phyloP scores from a whole-genome alignment of 2,113 vertebrate genomes.

The Oplegnathus fasciatus region DNA sequence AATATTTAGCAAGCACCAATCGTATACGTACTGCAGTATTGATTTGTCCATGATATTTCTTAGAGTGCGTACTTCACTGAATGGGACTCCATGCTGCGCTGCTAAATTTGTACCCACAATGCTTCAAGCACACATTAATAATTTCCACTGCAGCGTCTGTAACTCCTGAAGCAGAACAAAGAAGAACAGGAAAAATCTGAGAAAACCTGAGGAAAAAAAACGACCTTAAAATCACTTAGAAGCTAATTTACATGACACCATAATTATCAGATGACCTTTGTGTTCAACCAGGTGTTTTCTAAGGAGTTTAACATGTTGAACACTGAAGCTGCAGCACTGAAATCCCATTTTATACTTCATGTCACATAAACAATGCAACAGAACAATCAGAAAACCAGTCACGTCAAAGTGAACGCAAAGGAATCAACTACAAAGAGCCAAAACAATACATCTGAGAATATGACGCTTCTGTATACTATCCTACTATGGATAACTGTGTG shows the following conservation, averaged over 20 bases:
- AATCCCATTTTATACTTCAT: not conserved
- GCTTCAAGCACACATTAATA: slow-evolving; percentile 35
- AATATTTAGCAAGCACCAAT: not conserved
- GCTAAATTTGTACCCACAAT: slow-evolving; percentile 26
- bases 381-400: not conserved
- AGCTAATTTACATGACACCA: not conserved
- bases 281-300: not conserved
- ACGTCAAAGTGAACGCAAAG: not conserved
- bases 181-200: not conserved
- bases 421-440: slow-evolving; percentile 2
- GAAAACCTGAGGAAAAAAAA: not conserved
- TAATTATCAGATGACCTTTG: not conserved
- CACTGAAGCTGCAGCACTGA: not conserved
- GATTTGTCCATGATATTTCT: slow-evolving; percentile 9
- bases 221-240: not conserved
- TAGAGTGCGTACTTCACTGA: slow-evolving; percentile 1
- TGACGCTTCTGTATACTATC: not conserved
- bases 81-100: not conserved
- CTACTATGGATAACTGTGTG: too few species aligned
- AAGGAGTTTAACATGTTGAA: not conserved
- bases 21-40: not conserved
- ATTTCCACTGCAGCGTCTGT: slow-evolving; percentile 41
- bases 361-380: not conserved
- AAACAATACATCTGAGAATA: not conserved
- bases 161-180: slow-evolving; percentile 10